phyloP scores from a whole-genome alignment of 2,888 invertebrate species.

The Toxonevra muliebris region DNA sequence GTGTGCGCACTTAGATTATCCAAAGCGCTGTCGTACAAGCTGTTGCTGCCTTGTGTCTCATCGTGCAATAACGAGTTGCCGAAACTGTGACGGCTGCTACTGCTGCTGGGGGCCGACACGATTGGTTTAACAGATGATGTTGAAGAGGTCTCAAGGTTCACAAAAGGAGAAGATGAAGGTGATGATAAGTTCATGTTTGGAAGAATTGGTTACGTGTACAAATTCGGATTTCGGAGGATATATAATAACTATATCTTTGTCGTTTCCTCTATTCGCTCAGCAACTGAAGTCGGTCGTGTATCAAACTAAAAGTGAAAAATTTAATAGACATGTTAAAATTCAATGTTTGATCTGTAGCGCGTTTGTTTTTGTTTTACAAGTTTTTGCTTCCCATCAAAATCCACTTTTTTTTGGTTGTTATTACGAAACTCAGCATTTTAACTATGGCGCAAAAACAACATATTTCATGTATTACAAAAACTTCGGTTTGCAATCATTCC shows the following conservation, averaged over 20 bases:
- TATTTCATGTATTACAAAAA: no score
- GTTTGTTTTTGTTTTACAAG: no score
- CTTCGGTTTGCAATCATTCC: not conserved
- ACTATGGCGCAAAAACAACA: not conserved
- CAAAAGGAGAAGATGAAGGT: constrained; percentile 37
- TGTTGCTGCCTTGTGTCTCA: constrained; percentile 41
- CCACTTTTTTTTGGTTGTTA: not conserved
- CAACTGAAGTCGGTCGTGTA: not conserved
- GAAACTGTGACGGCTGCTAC: not conserved
- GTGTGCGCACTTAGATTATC: constrained; percentile 54
- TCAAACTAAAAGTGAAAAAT: not conserved
- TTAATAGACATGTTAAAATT: no score
- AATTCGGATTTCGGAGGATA: constrained; percentile 41
- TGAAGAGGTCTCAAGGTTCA: constrained; percentile 42
- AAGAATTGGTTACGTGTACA: constrained; percentile 42
- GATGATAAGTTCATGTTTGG: constrained; percentile 45
- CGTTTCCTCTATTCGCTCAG: constrained; percentile 14
- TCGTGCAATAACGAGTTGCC: constrained; percentile 4
- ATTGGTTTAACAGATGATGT: constrained; percentile 33
- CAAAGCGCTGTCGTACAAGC: constrained; percentile 59
- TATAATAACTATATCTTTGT: constrained; percentile 9
- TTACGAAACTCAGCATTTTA: not conserved
- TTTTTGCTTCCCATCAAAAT: not conserved
- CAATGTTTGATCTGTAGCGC: no score
- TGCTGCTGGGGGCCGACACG: constrained; percentile 12